These are phyloP conservation scores for Phyllopteryx taeniolatus DNA, from an alignment of 2,113 vertebrate genomes.

Conservation along the genomic window DNA sequence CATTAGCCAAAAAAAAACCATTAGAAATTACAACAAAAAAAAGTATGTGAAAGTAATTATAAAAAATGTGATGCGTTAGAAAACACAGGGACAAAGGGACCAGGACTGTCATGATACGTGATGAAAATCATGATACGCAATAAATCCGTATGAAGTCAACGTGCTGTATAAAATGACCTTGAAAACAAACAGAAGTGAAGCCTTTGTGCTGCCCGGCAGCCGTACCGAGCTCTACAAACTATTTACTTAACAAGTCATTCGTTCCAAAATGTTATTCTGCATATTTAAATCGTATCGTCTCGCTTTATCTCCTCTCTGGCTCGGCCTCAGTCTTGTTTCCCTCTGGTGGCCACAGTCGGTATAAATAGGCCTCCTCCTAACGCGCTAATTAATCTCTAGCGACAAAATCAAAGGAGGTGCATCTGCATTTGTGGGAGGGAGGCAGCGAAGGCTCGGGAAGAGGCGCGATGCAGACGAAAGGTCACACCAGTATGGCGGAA, in stretches of 20 bases:
- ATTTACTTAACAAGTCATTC: slow-evolving; percentile 17
- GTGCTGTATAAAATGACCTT: background rate
- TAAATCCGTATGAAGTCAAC: no score
- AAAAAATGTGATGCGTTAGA: no score
- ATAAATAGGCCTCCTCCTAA: slow-evolving; percentile 66
- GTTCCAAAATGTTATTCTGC: background rate
- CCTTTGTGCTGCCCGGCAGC: background rate
- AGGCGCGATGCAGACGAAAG: background rate
- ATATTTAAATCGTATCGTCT: background rate
- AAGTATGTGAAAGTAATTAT: no score
- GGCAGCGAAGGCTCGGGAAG: slow-evolving; percentile 27
- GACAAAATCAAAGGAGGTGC: slow-evolving; percentile 72
- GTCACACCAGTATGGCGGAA: background rate
- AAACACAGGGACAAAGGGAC: no score
- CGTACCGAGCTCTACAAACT: background rate
- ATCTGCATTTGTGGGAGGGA: slow-evolving; percentile 62
- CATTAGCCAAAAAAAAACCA: no score
- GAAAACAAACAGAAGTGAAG: background rate
- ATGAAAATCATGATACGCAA: no score
- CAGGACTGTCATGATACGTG: no score
- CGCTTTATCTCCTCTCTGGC: background rate
- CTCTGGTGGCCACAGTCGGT: slow-evolving; percentile 41
- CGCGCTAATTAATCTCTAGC: slow-evolving; percentile 72
- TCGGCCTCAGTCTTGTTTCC: background rate
- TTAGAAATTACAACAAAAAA: no score